Conservation (phyloP, 2,888 invertebrate genomes). For the Nebria brevicollis region DNA sequence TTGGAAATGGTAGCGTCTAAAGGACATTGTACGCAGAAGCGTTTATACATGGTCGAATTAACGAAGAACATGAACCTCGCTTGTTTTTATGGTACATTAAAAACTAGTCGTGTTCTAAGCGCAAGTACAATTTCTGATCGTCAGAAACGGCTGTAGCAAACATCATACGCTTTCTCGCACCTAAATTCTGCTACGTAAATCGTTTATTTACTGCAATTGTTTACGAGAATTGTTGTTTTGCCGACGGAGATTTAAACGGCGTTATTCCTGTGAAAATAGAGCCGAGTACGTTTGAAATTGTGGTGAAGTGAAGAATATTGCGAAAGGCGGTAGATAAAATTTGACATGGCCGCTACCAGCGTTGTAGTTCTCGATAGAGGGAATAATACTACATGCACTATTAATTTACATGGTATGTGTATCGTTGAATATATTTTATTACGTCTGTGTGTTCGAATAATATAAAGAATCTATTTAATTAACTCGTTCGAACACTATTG, state of each 20-base stretch:
- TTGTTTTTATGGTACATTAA: conserved; percentile 61
- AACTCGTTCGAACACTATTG: conserved; percentile 13
- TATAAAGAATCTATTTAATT: conserved; percentile 9
- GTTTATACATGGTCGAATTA: conserved; percentile 42
- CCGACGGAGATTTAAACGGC: conserved; percentile 27
- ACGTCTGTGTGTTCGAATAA: not conserved
- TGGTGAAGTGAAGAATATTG: conserved; percentile 52
- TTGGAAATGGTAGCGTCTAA: not conserved
- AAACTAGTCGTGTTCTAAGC: conserved; percentile 60
- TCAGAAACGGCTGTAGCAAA: conserved; percentile 42
- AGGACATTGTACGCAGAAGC: conserved; percentile 23
- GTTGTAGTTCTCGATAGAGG: conserved; percentile 95
- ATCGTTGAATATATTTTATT: conserved; percentile 48
- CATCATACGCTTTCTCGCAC: conserved; percentile 2
- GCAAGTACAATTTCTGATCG: conserved; percentile 49
- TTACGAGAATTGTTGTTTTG: conserved; percentile 6
- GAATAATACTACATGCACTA: conserved; percentile 96
- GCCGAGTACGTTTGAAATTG: conserved; percentile 43
- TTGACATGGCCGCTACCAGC: conserved; percentile 81
- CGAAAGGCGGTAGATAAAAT: conserved; percentile 65
- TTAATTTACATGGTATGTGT: conserved; percentile 92
- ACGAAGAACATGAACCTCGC: conserved; percentile 50
- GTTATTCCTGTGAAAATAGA: not conserved
- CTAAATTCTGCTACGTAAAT: conserved; percentile 16
- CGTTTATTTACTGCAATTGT: not conserved